Percentiles rank a stretch among this genome's conserved stretches.
Conservation (phyloP, 2,888 invertebrate species). For the Trichogramma evanescens region DNA sequence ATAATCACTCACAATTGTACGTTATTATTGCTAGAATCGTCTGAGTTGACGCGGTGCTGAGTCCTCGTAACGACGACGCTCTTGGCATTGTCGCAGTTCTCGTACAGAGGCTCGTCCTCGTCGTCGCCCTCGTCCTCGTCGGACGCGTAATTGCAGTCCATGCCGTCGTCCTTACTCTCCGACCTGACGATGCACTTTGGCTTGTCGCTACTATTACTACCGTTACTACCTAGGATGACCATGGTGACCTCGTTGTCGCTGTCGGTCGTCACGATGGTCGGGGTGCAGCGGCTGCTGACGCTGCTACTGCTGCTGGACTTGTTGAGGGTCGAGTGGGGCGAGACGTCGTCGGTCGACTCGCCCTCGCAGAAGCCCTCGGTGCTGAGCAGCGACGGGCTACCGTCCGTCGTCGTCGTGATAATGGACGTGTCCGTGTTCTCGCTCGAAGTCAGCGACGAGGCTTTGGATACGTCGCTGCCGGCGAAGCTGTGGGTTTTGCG, state of each 20-base stretch:
- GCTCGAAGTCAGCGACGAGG: constrained; percentile 60
- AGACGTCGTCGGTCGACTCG: constrained; percentile 42
- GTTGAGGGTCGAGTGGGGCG: constrained; percentile 40
- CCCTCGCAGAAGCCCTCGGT: constrained; percentile 46
- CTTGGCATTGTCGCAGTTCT: constrained; percentile 21
- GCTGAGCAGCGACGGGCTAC: constrained; percentile 38
- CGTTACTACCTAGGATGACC: constrained; percentile 16
- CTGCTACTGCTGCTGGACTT: constrained; percentile 33
- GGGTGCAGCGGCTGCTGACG: constrained; percentile 27
- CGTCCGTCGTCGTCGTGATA: constrained; percentile 60
- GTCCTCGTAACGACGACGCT: constrained; percentile 16
- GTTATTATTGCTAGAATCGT: constrained; percentile 24
- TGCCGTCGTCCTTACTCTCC: constrained; percentile 43
- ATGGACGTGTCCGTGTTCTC: constrained; percentile 61
- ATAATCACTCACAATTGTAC: constrained; percentile 18
- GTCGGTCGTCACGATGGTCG: constrained; percentile 30
- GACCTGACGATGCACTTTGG: constrained; percentile 31
- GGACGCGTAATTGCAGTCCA: constrained; percentile 42
- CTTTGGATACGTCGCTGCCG: constrained; percentile 45
- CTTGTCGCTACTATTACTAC: constrained; percentile 20
- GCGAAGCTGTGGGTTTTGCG: constrained; percentile 43
- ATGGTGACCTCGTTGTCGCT: constrained; percentile 33
- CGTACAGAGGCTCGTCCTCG: constrained; percentile 38
- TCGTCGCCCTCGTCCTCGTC: constrained; percentile 34
- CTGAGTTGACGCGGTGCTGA: constrained; percentile 20